phyloP scores from a whole-genome alignment of 2,888 invertebrate species.

The Ectemnius lituratus region DNA sequence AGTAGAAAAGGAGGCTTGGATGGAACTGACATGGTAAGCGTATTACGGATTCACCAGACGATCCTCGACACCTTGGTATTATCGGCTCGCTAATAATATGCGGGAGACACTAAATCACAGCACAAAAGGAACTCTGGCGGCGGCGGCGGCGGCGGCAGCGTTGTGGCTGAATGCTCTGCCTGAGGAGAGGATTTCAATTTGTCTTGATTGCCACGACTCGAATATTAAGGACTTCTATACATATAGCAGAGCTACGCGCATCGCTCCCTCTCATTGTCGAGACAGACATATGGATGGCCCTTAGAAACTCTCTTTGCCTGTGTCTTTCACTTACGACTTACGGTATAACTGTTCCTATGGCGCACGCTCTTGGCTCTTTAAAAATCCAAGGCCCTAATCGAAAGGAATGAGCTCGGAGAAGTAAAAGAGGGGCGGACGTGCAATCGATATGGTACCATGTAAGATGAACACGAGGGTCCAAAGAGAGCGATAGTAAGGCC shows the following conservation, averaged over 20 bases:
- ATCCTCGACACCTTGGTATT: constrained; percentile 66
- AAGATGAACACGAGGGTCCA: too few species aligned
- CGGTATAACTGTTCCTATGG: too few species aligned
- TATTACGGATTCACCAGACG: constrained; percentile 75
- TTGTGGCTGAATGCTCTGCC: constrained; percentile 39
- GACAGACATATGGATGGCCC: too few species aligned
- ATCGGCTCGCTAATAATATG: constrained; percentile 65
- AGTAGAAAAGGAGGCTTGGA: constrained; percentile 50
- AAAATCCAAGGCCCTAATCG: too few species aligned
- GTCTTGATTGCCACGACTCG: constrained; percentile 73
- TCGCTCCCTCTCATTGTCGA: too few species aligned
- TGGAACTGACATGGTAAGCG: constrained; percentile 45
- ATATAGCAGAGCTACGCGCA: too few species aligned
- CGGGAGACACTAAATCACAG: constrained; percentile 58
- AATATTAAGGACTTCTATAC: constrained; percentile 65
- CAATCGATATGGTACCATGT: too few species aligned
- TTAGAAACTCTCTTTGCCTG: too few species aligned
- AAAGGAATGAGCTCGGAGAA: too few species aligned
- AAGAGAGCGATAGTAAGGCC: too few species aligned
- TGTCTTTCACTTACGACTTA: neutral
- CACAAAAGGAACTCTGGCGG: constrained; percentile 44
- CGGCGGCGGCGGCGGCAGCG: constrained; percentile 26
- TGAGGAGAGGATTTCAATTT: constrained; percentile 72
- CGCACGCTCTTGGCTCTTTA: too few species aligned
- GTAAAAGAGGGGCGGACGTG: too few species aligned